Conservation (phyloP, 64 coral and sea anemone species). For the Montipora capricornis region DNA sequence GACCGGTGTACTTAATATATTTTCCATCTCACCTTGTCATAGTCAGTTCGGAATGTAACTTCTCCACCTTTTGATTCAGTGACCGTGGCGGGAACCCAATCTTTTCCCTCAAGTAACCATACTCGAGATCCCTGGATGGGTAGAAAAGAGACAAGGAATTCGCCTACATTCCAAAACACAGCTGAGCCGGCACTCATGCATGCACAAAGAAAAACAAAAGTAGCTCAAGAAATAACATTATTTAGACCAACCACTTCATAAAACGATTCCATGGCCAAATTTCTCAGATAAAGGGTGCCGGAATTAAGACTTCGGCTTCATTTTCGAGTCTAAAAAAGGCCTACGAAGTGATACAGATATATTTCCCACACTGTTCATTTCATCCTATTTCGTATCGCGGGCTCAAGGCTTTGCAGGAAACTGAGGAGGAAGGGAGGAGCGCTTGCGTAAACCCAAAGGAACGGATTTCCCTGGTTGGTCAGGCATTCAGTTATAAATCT, state of each 20-base stretch:
- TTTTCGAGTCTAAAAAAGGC: not conserved
- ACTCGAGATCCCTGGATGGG: constrained; percentile 83
- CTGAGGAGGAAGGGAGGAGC: constrained; percentile 10
- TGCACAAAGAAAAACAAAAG: not conserved
- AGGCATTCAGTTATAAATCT: no score
- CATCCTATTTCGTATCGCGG: constrained; percentile 22
- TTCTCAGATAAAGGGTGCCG: not conserved
- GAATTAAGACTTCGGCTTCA: not conserved
- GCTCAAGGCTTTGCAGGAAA: not conserved
- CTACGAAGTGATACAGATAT: no score
- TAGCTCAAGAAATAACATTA: not conserved
- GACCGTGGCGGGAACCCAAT: constrained; percentile 88
- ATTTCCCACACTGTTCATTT: not conserved
- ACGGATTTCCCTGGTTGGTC: not conserved
- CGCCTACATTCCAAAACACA: constrained; percentile 70
- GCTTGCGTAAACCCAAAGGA: not conserved
- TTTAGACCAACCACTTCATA: constrained; percentile 83
- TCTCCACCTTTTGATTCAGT: constrained; percentile 75
- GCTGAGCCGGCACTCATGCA: constrained; percentile 4
- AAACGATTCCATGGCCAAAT: constrained; percentile 84
- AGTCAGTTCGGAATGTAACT: constrained; percentile 85
- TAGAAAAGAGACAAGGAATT: not conserved
- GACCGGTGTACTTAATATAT: not conserved
- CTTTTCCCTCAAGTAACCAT: constrained; percentile 93
- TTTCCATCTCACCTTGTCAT: constrained; percentile 81